A percentile compares a stretch with the other conserved stretches of the same genome.
Evolutionary conservation across 1,140 invertebrate species (phyloP).

Genomic region (Drosophila pseudoobscura): DNA sequence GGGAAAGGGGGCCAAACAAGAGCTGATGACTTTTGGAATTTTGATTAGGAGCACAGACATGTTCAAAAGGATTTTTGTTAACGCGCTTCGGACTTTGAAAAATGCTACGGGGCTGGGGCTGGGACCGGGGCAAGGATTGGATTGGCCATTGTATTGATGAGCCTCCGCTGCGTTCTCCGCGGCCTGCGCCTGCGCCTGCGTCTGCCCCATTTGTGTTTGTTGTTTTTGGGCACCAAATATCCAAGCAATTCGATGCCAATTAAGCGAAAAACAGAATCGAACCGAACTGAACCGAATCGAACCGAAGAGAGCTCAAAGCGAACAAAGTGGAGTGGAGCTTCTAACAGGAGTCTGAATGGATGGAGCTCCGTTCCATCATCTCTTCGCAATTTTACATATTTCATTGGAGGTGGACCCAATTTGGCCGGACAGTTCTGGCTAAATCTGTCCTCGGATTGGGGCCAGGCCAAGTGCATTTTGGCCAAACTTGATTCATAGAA

Average conservation of each 20-base stretch:
- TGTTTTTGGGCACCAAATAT: constrained; percentile 63
- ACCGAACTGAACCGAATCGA: neutral
- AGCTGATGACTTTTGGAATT: constrained; percentile 79
- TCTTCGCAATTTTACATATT: constrained; percentile 12
- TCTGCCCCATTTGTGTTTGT: constrained; percentile 20
- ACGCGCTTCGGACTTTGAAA: constrained; percentile 79
- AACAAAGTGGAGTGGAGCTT: constrained; percentile 6
- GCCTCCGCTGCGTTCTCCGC: constrained; percentile 12
- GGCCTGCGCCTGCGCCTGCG: neutral
- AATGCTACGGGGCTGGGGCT: constrained; percentile 42
- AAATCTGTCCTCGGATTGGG: constrained; percentile 32
- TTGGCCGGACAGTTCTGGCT: constrained; percentile 12
- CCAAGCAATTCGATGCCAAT: constrained; percentile 79
- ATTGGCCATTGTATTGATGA: constrained; percentile 78
- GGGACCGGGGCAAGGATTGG: constrained; percentile 9
- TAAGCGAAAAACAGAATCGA: constrained; percentile 51
- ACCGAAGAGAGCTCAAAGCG: too few species aligned
- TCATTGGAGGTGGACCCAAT: neutral
- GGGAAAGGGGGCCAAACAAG: constrained; percentile 29
- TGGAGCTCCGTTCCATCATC: too few species aligned
- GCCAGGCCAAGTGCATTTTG: constrained; percentile 18
- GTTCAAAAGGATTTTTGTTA: constrained; percentile 81
- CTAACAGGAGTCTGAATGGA: constrained; percentile 14
- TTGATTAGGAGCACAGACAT: constrained; percentile 81
- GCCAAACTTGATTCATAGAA: constrained; percentile 34